A percentile compares a stretch with the other conserved stretches of the same genome.
Conservation (phyloP, 2,888 invertebrate species). For the Thalpophila matura region DNA sequence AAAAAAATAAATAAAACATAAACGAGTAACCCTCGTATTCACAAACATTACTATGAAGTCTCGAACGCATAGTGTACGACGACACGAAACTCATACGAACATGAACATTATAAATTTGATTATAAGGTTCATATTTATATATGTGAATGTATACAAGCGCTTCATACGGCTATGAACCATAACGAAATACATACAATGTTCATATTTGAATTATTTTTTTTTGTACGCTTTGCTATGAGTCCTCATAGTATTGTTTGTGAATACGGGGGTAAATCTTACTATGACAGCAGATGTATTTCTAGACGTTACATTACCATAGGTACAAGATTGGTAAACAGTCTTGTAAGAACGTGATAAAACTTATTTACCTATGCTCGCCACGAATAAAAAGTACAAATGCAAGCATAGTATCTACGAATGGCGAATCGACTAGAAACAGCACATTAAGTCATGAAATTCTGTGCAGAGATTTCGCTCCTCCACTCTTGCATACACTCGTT, state of each 20-base stretch:
- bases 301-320: conserved; percentile 42
- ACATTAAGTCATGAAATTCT: conserved; percentile 50
- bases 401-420: conserved; percentile 44
- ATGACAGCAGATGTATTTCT: conserved; percentile 43
- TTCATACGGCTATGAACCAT: too few relatives aligned
- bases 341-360: conserved; percentile 15
- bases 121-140: too few relatives aligned
- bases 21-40: too few relatives aligned
- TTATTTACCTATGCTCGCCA: conserved; percentile 7
- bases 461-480: conserved; percentile 65
- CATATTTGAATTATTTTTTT: too few relatives aligned
- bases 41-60: too few relatives aligned
- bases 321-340: conserved; percentile 27
- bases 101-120: too few relatives aligned
- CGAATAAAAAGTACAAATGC: conserved; percentile 21
- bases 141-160: too few relatives aligned
- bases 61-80: too few relatives aligned
- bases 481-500: conserved; percentile 36
- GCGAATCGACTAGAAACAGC: conserved; percentile 65
- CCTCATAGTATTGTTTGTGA: too few relatives aligned
- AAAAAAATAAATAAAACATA: conserved; percentile 19
- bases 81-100: too few relatives aligned
- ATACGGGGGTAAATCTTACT: conserved; percentile 26
- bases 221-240: too few relatives aligned
- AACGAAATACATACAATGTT: too few relatives aligned